These are phyloP conservation scores for Fopius arisanus DNA, from an alignment of 1,140 invertebrate genomes.

Conservation along the genomic window DNA sequence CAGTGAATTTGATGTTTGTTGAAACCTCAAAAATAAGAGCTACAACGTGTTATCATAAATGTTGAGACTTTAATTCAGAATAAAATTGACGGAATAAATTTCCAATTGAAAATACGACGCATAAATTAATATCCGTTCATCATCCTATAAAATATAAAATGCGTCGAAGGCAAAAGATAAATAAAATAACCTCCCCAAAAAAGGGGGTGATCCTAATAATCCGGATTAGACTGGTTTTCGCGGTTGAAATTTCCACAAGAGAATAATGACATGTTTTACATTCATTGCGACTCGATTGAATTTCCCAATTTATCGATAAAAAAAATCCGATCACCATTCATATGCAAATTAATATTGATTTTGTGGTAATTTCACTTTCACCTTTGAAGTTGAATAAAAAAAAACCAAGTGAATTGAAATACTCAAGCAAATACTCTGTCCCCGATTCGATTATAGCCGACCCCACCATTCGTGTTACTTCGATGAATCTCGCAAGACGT, in stretches of 20 bases:
- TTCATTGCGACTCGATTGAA: not conserved
- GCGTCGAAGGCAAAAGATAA: too few species aligned
- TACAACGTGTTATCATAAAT: too few species aligned
- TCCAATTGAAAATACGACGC: too few species aligned
- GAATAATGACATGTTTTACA: not conserved
- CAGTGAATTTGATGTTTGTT: too few species aligned
- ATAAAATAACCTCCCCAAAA: too few species aligned
- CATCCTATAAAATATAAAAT: too few species aligned
- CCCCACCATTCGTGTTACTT: not conserved
- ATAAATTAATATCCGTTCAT: too few species aligned
- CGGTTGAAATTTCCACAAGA: not conserved
- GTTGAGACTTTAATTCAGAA: too few species aligned
- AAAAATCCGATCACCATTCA: not conserved
- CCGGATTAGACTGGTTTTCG: too few species aligned
- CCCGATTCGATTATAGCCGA: not conserved
- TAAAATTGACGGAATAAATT: too few species aligned
- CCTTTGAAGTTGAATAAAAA: constrained; percentile 5
- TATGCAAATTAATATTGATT: constrained; percentile 2
- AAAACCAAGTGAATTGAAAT: not conserved
- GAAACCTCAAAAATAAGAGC: too few species aligned
- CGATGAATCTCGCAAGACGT: not conserved
- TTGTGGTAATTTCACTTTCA: constrained; percentile 10
- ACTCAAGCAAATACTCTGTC: not conserved
- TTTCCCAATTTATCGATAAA: not conserved
- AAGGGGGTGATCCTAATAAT: too few species aligned